phyloP scores from a whole-genome alignment of 53 echinoderm and acorn worm species.

The Glandiceps talaboti region DNA sequence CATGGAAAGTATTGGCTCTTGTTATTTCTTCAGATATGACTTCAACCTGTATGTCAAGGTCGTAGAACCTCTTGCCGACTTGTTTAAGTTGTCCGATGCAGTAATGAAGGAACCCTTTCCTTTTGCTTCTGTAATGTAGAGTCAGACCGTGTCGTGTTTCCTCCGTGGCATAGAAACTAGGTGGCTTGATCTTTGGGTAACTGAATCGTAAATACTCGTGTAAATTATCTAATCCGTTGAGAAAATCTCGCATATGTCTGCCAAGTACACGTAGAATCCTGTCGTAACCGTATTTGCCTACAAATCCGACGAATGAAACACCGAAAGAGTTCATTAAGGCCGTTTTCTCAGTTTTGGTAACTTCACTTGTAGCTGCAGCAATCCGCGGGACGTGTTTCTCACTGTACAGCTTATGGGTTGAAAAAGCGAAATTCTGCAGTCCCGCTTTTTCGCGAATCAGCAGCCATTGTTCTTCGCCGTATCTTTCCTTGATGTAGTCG shows the following conservation, averaged over 20 bases:
- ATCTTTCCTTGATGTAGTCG: slow-evolving; percentile 72
- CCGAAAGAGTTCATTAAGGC: slow-evolving; percentile 72
- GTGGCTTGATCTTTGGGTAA: slow-evolving; percentile 92
- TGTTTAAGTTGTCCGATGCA: slow-evolving; percentile 65
- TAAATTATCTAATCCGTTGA: slow-evolving; percentile 84
- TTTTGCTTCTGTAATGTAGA: slow-evolving; percentile 54
- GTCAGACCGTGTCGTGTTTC: slow-evolving; percentile 58
- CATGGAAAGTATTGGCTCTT: slow-evolving; percentile 25
- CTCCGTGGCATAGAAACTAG: slow-evolving; percentile 75
- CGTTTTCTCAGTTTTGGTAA: slow-evolving; percentile 35
- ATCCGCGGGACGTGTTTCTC: slow-evolving; percentile 70
- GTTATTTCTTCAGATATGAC: slow-evolving; percentile 43
- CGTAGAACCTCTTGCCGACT: slow-evolving; percentile 68
- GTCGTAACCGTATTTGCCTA: slow-evolving; percentile 81
- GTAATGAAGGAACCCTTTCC: slow-evolving; percentile 60
- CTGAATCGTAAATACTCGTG: slow-evolving; percentile 94
- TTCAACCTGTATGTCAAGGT: slow-evolving; percentile 46
- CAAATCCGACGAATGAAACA: slow-evolving; percentile 50
- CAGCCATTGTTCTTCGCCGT: slow-evolving; percentile 72
- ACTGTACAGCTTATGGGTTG: slow-evolving; percentile 92
- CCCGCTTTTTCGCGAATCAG: slow-evolving; percentile 60
- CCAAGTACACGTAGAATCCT: slow-evolving; percentile 80
- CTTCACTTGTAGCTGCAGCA: slow-evolving; percentile 45
- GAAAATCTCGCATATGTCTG: slow-evolving; percentile 71
- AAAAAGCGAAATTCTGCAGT: slow-evolving; percentile 77